Evolutionary conservation across 2,888 invertebrate species (phyloP).

Genomic region (Cylindroiulus punctatus): DNA sequence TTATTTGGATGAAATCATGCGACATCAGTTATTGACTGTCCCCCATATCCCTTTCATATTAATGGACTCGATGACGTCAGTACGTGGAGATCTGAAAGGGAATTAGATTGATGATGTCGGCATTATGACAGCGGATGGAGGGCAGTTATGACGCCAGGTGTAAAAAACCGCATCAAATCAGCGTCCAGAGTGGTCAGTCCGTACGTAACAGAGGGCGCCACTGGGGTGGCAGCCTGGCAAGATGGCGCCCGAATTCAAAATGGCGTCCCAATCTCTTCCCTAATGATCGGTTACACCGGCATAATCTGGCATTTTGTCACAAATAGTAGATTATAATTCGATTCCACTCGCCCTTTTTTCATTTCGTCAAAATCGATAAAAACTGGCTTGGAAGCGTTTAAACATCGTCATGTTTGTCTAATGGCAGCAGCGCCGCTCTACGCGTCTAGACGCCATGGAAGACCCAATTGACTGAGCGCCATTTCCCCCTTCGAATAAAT

Average conservation of each 20-base stretch:
- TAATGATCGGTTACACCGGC: conserved; percentile 19
- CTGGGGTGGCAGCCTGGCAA: not conserved
- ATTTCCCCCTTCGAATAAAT: conserved; percentile 34
- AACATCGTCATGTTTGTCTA: conserved; percentile 34
- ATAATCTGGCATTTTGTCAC: conserved; percentile 23
- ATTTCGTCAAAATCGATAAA: conserved; percentile 38
- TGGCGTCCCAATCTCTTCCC: not conserved
- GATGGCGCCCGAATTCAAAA: not conserved
- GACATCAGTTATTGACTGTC: not conserved
- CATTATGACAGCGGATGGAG: not conserved
- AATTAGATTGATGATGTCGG: not conserved
- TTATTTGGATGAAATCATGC: not conserved
- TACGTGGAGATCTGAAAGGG: not conserved
- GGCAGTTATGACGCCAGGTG: no score
- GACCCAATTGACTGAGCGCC: conserved; percentile 8
- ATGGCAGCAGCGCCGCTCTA: not conserved
- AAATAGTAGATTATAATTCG: conserved; percentile 31
- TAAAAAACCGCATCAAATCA: no score
- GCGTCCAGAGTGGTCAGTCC: no score
- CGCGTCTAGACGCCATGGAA: conserved; percentile 21
- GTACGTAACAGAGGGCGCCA: no score
- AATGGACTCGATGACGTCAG: not conserved
- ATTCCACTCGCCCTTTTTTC: conserved; percentile 17
- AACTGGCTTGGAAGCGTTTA: conserved; percentile 29
- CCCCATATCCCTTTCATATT: no score